Evolutionary conservation across 1,140 invertebrate species (phyloP).

Genomic region (Lepidurus packardi): DNA sequence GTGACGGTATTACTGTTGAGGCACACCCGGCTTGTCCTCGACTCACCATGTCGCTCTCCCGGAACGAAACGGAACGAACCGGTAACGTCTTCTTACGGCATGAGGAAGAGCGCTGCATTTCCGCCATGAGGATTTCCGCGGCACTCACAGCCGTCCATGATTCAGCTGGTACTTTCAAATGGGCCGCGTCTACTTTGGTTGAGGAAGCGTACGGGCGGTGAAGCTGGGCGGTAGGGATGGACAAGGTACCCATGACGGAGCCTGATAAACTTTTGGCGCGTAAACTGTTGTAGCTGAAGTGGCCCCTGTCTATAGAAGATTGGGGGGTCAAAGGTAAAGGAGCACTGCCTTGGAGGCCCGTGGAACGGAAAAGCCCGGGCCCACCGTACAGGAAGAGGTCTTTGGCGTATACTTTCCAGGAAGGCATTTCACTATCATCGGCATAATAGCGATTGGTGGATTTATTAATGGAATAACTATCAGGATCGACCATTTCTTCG

Average conservation of each 20-base stretch:
- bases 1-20: not conserved
- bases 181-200: not conserved
- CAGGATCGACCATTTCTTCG: not conserved
- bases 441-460: conserved; percentile 26
- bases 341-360: conserved; percentile 30
- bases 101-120: not conserved
- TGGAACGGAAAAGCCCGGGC: conserved; percentile 26
- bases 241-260: not conserved
- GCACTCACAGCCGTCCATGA: not conserved
- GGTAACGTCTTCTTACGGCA: conserved; percentile 31
- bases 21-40: not conserved
- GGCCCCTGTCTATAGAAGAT: conserved; percentile 16
- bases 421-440: conserved; percentile 33
- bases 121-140: not conserved
- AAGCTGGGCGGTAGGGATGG: not conserved
- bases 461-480: not conserved
- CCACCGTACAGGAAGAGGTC: conserved; percentile 32
- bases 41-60: conserved; percentile 27
- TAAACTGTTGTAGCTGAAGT: not conserved
- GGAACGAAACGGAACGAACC: conserved; percentile 34
- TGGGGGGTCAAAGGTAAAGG: conserved; percentile 26
- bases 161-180: not conserved
- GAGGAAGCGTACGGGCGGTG: not conserved
- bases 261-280: not conserved
- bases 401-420: conserved; percentile 34